A percentile compares a stretch with the other conserved stretches of the same genome.
Conservation (phyloP, 2,888 invertebrate genomes). For the Ophion ellenae region DNA sequence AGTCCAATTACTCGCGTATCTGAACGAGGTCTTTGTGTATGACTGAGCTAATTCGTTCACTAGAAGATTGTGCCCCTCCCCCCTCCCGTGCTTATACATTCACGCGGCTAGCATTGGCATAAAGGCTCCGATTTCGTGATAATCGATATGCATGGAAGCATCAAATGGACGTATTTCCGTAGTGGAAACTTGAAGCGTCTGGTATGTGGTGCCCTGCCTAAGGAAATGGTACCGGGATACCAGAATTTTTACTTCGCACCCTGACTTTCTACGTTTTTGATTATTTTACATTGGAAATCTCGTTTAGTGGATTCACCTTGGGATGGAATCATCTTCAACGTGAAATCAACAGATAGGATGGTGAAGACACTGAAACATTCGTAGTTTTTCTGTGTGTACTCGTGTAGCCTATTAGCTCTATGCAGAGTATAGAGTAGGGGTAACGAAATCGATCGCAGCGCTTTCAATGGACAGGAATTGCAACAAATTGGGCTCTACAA, state of each 20-base stretch:
- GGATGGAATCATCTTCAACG: too few relatives aligned
- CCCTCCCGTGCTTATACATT: not conserved
- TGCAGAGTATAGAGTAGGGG: too few relatives aligned
- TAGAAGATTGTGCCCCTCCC: not conserved
- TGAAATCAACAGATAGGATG: too few relatives aligned
- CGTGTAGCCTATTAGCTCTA: too few relatives aligned
- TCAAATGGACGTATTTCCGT: not conserved
- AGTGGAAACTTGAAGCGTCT: not conserved
- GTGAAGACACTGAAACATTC: too few relatives aligned
- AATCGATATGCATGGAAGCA: not conserved
- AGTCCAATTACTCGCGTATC: slow-evolving; percentile 12
- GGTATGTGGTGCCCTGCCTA: not conserved
- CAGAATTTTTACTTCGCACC: not conserved
- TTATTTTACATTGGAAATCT: not conserved
- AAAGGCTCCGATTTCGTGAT: slow-evolving; percentile 16
- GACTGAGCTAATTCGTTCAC: slow-evolving; percentile 4
- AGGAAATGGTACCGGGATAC: not conserved
- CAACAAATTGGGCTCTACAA: too few relatives aligned
- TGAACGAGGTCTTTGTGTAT: slow-evolving; percentile 10
- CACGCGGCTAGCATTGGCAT: not conserved
- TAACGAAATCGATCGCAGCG: too few relatives aligned
- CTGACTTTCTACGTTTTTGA: not conserved
- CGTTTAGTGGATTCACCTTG: too few relatives aligned
- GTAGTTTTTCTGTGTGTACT: too few relatives aligned
- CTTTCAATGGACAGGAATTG: too few relatives aligned